Percentiles rank a stretch among this genome's conserved stretches.
Conservation (phyloP, 2,113 vertebrate genomes). For the Rattus norvegicus region GRCr8 NC_086030.1:35316001-35316500, state of each 20-base stretch:
- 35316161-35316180: too few relatives aligned
- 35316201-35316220: background rate
- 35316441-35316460: background rate
- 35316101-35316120: background rate
- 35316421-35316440: too few relatives aligned
- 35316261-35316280: too few relatives aligned
- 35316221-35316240: too few relatives aligned
- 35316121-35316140: too few relatives aligned
- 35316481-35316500: background rate
- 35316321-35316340: background rate
- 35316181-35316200: too few relatives aligned
- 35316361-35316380: background rate
- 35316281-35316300: background rate
- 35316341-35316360: background rate
- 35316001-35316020: accelerated
- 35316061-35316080: accelerated
- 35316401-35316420: background rate
- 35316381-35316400: background rate
- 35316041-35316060: background rate
- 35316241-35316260: accelerated
- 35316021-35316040: accelerated
- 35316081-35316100: background rate
- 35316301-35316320: background rate
- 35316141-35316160: too few relatives aligned
- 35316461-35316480: background rate